phyloP scores from a whole-genome alignment of 1,140 invertebrate species.

The Drosophila yakuba region DNA sequence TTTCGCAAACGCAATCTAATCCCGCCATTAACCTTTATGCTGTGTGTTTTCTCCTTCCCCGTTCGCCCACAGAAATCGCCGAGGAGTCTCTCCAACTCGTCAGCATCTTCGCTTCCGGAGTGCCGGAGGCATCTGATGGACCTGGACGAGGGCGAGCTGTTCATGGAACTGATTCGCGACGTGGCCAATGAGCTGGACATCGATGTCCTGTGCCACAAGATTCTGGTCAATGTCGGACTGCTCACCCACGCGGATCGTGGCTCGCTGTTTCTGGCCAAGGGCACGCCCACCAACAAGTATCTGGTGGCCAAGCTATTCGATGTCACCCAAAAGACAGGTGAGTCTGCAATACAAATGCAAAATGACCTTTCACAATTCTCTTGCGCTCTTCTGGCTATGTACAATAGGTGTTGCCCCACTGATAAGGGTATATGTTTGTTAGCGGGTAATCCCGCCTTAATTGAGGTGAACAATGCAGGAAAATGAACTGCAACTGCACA shows the following conservation, averaged over 20 bases:
- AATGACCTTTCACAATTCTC: constrained; percentile 21
- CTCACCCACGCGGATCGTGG: constrained; percentile 94
- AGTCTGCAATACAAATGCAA: constrained; percentile 56
- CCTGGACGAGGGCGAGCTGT: constrained; percentile 92
- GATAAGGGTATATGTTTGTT: constrained; percentile 1
- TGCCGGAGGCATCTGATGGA: constrained; percentile 87
- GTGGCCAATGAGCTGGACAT: constrained; percentile 97
- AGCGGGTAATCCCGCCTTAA: constrained; percentile 48
- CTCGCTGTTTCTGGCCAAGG: constrained; percentile 94
- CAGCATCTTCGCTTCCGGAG: constrained; percentile 83
- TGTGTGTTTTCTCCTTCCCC: not conserved
- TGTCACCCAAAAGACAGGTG: constrained; percentile 93
- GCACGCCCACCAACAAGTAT: constrained; percentile 90
- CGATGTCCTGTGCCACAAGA: constrained; percentile 96
- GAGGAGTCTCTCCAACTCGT: constrained; percentile 85
- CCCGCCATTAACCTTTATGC: constrained; percentile 67
- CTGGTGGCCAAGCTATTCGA: constrained; percentile 96
- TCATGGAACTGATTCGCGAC: constrained; percentile 97
- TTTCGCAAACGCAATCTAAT: constrained; percentile 31
- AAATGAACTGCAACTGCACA: constrained; percentile 18
- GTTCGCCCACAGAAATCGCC: constrained; percentile 84
- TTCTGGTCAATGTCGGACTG: constrained; percentile 94
- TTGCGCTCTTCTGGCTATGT: not conserved
- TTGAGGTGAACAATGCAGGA: constrained; percentile 56
- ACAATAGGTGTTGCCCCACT: not conserved